Evolutionary conservation across 2,888 invertebrate species (phyloP).

Genomic region (Abrostola tripartita): DNA sequence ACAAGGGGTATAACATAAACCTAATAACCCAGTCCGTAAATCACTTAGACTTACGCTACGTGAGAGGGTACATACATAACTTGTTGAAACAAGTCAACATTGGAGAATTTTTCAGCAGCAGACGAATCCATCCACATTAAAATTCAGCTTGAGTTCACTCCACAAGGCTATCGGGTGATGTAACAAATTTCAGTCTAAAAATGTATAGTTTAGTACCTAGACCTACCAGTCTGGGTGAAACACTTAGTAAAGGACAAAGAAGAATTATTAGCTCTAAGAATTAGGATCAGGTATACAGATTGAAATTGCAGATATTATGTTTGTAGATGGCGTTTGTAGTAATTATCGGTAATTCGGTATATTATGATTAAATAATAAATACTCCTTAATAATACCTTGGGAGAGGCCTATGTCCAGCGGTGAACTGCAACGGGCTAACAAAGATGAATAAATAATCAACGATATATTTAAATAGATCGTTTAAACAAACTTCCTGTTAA

Average conservation of each 20-base stretch:
- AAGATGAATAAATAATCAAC: too few species aligned
- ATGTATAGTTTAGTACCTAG: slow-evolving; percentile 17
- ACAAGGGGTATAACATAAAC: not conserved
- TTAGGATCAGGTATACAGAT: too few species aligned
- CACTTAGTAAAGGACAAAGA: slow-evolving; percentile 35
- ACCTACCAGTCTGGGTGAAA: not conserved
- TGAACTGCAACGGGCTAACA: too few species aligned
- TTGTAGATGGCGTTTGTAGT: too few species aligned
- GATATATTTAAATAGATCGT: too few species aligned
- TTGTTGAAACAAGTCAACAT: slow-evolving; percentile 23
- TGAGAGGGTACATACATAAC: slow-evolving; percentile 21
- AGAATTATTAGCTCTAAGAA: not conserved
- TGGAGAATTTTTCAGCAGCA: slow-evolving; percentile 35
- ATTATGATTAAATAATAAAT: too few species aligned
- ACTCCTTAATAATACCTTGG: too few species aligned
- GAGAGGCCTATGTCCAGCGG: too few species aligned
- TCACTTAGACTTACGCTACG: slow-evolving; percentile 32
- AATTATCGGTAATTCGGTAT: too few species aligned
- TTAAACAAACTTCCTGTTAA: too few species aligned
- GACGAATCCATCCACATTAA: slow-evolving; percentile 25
- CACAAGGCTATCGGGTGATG: slow-evolving; percentile 20
- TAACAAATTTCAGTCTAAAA: slow-evolving; percentile 28
- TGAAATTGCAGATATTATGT: too few species aligned
- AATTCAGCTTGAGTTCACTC: slow-evolving; percentile 28
- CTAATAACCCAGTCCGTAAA: slow-evolving; percentile 19